These are phyloP conservation scores for Corythoichthys intestinalis DNA, from an alignment of 2,113 vertebrate genomes.

Conservation along the genomic window DNA sequence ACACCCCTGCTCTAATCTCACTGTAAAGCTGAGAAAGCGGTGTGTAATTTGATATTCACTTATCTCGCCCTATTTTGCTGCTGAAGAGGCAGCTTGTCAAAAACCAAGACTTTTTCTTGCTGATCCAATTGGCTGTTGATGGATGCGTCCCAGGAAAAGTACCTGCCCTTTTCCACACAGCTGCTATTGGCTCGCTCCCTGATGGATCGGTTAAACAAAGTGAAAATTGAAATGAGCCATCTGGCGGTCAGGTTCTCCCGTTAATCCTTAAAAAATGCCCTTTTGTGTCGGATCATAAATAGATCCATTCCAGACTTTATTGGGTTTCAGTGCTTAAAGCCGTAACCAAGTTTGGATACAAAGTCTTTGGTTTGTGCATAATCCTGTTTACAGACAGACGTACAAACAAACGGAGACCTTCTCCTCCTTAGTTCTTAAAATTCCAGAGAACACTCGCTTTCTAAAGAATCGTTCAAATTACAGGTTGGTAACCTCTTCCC, in stretches of 20 bases:
- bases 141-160: not conserved
- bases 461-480: not conserved
- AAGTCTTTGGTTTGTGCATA: slow-evolving; percentile 1
- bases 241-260: not conserved
- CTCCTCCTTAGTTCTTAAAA: not conserved
- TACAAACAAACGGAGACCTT: not conserved
- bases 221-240: not conserved
- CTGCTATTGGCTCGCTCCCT: not conserved
- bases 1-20: too few relatives aligned
- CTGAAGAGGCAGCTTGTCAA: not conserved
- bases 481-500: slow-evolving; percentile 10
- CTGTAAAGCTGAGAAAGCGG: too few relatives aligned
- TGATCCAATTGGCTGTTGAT: not conserved
- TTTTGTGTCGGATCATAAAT: slow-evolving; percentile 1
- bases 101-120: not conserved
- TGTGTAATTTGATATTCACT: too few relatives aligned
- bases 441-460: not conserved
- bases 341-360: slow-evolving; percentile 5
- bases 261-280: not conserved
- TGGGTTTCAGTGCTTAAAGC: not conserved
- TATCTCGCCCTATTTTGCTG: too few relatives aligned
- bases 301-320: not conserved
- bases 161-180: slow-evolving; percentile 5
- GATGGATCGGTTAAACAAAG: slow-evolving; percentile 1
- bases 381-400: not conserved